Evolutionary conservation across 1,140 invertebrate genomes (phyloP), one percentile per base, ranked within the genome.

Genomic region (Dysdera silvatica): DNA sequence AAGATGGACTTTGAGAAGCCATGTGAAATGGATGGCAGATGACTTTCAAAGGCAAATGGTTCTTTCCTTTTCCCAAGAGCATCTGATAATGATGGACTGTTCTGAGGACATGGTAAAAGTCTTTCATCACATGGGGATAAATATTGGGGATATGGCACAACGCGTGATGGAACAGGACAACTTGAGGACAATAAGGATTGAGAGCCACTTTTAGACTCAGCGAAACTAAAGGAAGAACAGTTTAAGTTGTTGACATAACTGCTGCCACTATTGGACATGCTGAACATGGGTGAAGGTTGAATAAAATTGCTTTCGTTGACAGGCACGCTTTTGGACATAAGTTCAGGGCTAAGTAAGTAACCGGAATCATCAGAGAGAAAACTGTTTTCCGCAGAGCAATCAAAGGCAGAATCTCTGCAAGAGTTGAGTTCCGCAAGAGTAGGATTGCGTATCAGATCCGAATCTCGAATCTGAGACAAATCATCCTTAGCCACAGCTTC

Each of bases 401-500:
- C 61, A 24, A 63, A 63, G 14, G 12, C 37, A 12, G 20, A 49
- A 4, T 54, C 59, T 16, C 29, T 24, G 3, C 49, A 54, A 6
- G 61, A 55, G 41, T 63, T 63, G 24, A 63, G 41, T 35, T 63
- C 41, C 1, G 61, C 61, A 16, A 63, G 45, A 4, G 61, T 63
- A 2, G 61, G 61, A 26, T 51, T 52, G 37, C 45, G 41, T 23
- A 52, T 33, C 20, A 59, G 12, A 3, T 55, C 61, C n/a, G 51
- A 16, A 12, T 48, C 52, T 24, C 49, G 55, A 14, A 55, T 45
- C 3, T 33, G 31, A 29, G 32, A 48, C 10, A 23, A 26, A 24
- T 63, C 61, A n/a, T 63, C 61, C 32, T 45, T 31, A 7, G 61
- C 31, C 28, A 63, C 56, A 7, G 55, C 61, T 18, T 63, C 61